These are phyloP conservation scores for Thysanoteuthis rhombus DNA, from an alignment of 2,888 invertebrate genomes.

Conservation along the genomic window DNA sequence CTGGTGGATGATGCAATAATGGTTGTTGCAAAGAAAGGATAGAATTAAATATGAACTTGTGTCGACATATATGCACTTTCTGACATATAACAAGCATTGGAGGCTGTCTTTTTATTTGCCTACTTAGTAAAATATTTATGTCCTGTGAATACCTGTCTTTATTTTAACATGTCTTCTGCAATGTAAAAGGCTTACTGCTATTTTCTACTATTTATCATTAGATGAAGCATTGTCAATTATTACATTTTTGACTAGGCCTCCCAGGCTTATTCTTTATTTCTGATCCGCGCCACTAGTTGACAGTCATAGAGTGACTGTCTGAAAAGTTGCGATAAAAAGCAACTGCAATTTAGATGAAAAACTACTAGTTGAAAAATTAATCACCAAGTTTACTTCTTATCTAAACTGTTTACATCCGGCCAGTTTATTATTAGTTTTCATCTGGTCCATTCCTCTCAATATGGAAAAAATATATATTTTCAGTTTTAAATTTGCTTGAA, in stretches of 20 bases:
- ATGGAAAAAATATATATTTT: background rate
- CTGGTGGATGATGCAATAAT: too few species aligned
- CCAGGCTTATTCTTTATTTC: background rate
- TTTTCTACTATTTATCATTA: background rate
- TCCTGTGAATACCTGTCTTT: background rate
- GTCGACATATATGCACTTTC: background rate
- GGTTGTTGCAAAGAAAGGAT: too few species aligned
- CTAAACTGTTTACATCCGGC: background rate
- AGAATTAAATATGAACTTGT: too few species aligned
- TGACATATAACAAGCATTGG: background rate
- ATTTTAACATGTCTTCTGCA: background rate
- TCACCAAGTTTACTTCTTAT: background rate
- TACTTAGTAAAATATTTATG: too few species aligned
- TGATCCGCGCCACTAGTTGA: background rate
- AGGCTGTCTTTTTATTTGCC: background rate
- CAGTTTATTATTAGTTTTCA: background rate
- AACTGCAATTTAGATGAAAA: background rate
- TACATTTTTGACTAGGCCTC: background rate
- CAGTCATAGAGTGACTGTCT: too few species aligned
- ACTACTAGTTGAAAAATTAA: background rate
- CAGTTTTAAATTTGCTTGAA: too few species aligned
- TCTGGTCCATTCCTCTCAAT: too few species aligned
- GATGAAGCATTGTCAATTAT: background rate
- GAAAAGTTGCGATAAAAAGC: background rate
- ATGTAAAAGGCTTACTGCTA: background rate